Evolutionary conservation across 2,113 vertebrate genomes (phyloP), one percentile per base, ranked within the genome.

Genomic region (Nicator chloris): DNA sequence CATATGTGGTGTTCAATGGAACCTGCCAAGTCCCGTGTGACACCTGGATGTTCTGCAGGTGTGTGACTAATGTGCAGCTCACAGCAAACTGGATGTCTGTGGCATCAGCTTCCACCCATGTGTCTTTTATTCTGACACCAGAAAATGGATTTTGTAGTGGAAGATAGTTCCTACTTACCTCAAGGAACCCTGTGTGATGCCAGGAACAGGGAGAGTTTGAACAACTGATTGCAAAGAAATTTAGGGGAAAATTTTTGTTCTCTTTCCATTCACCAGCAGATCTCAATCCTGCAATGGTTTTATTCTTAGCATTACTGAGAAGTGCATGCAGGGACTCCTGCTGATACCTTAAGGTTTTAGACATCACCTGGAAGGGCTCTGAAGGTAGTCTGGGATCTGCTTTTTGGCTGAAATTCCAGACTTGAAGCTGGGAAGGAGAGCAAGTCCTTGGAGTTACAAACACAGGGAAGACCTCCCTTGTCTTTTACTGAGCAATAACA

Each of bases 401-500:
- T 0, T 56, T 60, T 73, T 95, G 80, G 59, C 82, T 91, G 77
- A 82, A 92, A 82, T 69, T 82, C 44, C 50, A 59, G 63, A 49
- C 40, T n/a, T 82, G 57, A 37, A 72, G 17, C 59, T 63, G 37
- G 80, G 77, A 92, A 93, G 60, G 76, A 88, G 64, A 86, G 21
- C n/a, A 70, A 50, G 51, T 89, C 86, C 81, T 86, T 96, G 91
- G 42, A 81, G 64, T 78, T 77, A 92, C 88, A 91, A 92, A 78
- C 80, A 68, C 11, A 54, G 37, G 19, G 49, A 90, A 63, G 42
- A 75, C 15, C 54, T 82, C 16, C 16, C 82, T 93, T 76, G 71
- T n/a, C 54, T 81, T 51, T 42, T 31, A 31, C 35, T 50, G 80
- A 88, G 80, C 39, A 81, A 51, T 57, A 77, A 86, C 64, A 39